phyloP scores from a whole-genome alignment of 2,888 invertebrate species.

The Drosophila leonis region DNA sequence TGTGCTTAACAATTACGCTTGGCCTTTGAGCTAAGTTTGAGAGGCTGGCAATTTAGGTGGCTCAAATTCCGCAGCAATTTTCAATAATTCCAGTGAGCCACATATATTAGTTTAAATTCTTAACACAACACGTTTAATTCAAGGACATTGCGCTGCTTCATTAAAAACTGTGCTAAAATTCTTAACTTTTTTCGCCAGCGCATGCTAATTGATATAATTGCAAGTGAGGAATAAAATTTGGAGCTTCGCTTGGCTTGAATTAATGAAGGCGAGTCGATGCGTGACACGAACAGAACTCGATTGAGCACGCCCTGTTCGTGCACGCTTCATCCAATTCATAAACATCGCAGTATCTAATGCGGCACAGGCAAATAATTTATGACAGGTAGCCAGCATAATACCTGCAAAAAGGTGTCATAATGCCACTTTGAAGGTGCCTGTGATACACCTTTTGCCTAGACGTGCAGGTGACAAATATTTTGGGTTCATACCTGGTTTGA shows the following conservation, averaged over 20 bases:
- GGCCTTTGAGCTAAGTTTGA: no score
- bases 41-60: background rate
- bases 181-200: conserved; percentile 20
- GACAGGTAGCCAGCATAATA: conserved; percentile 26
- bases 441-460: conserved; percentile 54
- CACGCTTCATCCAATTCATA: background rate
- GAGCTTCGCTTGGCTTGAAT: conserved; percentile 7
- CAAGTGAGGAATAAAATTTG: conserved; percentile 11
- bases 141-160: conserved; percentile 29
- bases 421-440: conserved; percentile 43
- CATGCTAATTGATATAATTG: conserved; percentile 50
- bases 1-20: background rate
- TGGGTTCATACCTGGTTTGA: conserved; percentile 11
- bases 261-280: conserved; percentile 11
- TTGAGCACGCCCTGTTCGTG: background rate
- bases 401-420: conserved; percentile 53
- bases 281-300: conserved; percentile 6
- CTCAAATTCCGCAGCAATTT: background rate
- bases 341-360: conserved; percentile 1
- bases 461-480: conserved; percentile 21
- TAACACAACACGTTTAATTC: conserved; percentile 26
- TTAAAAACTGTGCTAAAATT: conserved; percentile 33
- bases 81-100: background rate
- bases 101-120: conserved; percentile 12
- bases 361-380: conserved; percentile 18